phyloP scores from a whole-genome alignment of 2,113 vertebrate genomes.

The Oxygymnocypris stewartii region DNA sequence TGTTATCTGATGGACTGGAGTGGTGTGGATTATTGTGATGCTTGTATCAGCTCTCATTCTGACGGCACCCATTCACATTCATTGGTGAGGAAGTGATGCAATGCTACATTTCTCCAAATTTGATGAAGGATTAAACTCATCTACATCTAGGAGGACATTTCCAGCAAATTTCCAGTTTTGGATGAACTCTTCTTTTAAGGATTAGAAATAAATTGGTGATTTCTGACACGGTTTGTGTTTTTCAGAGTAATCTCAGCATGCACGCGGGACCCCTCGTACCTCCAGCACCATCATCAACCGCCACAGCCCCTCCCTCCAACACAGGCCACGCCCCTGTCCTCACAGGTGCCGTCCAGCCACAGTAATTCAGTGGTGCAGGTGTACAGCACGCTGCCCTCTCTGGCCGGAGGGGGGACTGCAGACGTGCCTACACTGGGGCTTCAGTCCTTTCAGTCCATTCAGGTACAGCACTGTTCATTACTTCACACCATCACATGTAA shows the following conservation, averaged over 20 bases:
- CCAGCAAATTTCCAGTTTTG: neutral
- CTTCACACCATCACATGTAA: neutral
- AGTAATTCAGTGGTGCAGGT: constrained; percentile 86
- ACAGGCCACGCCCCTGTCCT: constrained; percentile 75
- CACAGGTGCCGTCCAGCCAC: constrained; percentile 78
- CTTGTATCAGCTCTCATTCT: too few species aligned
- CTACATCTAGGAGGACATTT: too few species aligned
- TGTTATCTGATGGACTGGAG: too few species aligned
- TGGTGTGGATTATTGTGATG: too few species aligned
- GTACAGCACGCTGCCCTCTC: constrained; percentile 82
- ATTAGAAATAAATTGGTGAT: neutral
- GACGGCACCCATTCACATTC: too few species aligned
- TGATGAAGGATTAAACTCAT: too few species aligned
- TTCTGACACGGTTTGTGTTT: constrained; percentile 11
- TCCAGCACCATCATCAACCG: constrained; percentile 82
- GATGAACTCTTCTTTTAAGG: neutral
- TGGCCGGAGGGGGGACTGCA: constrained; percentile 78
- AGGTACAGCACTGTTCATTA: constrained; percentile 71
- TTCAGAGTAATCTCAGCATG: constrained; percentile 90
- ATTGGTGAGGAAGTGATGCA: too few species aligned
- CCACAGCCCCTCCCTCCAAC: constrained; percentile 74
- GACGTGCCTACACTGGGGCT: constrained; percentile 87
- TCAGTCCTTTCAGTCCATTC: constrained; percentile 86
- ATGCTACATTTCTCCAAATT: too few species aligned
- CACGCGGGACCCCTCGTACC: constrained; percentile 84